Percentiles rank a stretch among this genome's conserved stretches.
phyloP scores from a whole-genome alignment of 2,888 invertebrate species.

The Colletes collaris region DNA sequence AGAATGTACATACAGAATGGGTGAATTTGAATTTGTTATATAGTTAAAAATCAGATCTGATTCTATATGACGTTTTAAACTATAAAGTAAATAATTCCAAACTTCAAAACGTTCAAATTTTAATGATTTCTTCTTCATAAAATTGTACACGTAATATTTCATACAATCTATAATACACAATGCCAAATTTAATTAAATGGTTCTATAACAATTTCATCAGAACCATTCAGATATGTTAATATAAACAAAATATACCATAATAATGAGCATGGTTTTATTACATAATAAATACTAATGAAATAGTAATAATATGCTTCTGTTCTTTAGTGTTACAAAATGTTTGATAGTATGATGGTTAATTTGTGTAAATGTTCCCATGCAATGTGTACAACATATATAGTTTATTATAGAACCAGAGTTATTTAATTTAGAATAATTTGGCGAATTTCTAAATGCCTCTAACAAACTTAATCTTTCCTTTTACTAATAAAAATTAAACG shows the following conservation, averaged over 20 bases:
- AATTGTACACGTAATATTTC: conserved; percentile 47
- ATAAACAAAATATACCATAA: conserved; percentile 40
- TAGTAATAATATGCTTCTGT: conserved; percentile 38
- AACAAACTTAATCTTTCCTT: neutral
- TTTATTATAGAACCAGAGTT: conserved; percentile 4
- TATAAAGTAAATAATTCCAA: conserved; percentile 39
- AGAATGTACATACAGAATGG: neutral
- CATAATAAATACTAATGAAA: conserved; percentile 44
- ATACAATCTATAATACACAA: conserved; percentile 42
- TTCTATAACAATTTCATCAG: conserved; percentile 10
- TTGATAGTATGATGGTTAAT: conserved; percentile 31
- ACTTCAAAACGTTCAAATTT: conserved; percentile 36
- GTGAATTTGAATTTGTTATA: neutral
- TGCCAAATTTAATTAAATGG: conserved; percentile 32
- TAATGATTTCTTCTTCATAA: conserved; percentile 44
- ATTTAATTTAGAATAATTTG: conserved; percentile 7
- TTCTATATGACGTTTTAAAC: neutral
- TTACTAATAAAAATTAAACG: conserved; percentile 8
- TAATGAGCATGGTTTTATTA: conserved; percentile 27
- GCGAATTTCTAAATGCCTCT: conserved; percentile 3
- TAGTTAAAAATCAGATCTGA: conserved; percentile 23
- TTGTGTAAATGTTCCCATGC: conserved; percentile 23
- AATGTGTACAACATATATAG: conserved; percentile 26
- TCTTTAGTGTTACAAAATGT: conserved; percentile 29
- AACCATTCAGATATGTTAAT: conserved; percentile 41